These are phyloP conservation scores for Sanderia malayensis DNA, from an alignment of 30 jellyfish, hydroid and myxozoan genomes.

Conservation along the genomic window DNA sequence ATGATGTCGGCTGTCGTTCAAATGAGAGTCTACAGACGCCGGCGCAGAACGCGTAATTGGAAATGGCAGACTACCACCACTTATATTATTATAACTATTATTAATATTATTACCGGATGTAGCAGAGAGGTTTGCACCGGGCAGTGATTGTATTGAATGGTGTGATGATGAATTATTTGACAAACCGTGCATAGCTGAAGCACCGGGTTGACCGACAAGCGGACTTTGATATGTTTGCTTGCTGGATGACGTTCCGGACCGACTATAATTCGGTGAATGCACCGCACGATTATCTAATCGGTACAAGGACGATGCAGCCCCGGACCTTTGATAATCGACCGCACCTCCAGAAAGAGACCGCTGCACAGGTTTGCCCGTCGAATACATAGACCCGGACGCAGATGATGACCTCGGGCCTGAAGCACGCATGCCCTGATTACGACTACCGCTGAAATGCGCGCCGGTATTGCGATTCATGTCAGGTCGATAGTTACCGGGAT, in stretches of 20 bases:
- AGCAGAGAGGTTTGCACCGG: slow-evolving; percentile 23
- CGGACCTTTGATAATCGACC: slow-evolving; percentile 50
- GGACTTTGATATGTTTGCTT: slow-evolving; percentile 37
- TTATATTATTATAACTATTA: too few relatives aligned
- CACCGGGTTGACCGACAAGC: slow-evolving; percentile 21
- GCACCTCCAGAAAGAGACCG: slow-evolving; percentile 67
- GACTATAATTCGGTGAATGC: slow-evolving; percentile 43
- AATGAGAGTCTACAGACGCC: slow-evolving; percentile 35
- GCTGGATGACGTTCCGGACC: slow-evolving; percentile 7
- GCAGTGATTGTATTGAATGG: slow-evolving; percentile 57
- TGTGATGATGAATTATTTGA: slow-evolving; percentile 41
- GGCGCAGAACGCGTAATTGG: slow-evolving; percentile 53
- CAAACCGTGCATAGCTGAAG: slow-evolving; percentile 35
- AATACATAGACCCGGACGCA: slow-evolving; percentile 14
- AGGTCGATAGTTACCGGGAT: slow-evolving; percentile 31
- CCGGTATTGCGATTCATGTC: slow-evolving; percentile 45
- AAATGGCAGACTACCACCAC: background rate
- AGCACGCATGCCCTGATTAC: slow-evolving; percentile 44
- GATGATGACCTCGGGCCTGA: slow-evolving; percentile 13
- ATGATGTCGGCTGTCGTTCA: slow-evolving; percentile 40
- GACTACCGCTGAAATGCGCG: slow-evolving; percentile 46
- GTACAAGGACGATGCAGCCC: slow-evolving; percentile 8
- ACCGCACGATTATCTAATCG: slow-evolving; percentile 41
- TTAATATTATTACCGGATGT: slow-evolving; percentile 9
- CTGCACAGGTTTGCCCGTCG: slow-evolving; percentile 51